Conservation (phyloP, 2,797 vertebrate species). For the Spheniscus humboldti region DNA sequence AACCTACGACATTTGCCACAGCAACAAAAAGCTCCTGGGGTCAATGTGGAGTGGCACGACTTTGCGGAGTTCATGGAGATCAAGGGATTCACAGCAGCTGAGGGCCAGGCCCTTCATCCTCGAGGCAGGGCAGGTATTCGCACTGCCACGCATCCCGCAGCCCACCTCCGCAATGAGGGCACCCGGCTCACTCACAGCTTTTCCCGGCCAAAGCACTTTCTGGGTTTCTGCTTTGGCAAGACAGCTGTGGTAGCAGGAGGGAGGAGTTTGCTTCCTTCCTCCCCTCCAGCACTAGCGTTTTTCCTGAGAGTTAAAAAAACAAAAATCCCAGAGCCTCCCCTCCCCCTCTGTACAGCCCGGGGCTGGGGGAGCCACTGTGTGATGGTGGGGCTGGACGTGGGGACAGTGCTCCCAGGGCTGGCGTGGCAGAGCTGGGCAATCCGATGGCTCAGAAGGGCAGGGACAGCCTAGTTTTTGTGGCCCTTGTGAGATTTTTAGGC, state of each 20-base stretch:
- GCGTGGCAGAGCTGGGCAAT: neutral
- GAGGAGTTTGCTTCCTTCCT: conserved; percentile 3
- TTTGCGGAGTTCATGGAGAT: neutral
- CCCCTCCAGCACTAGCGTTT: neutral
- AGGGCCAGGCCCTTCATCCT: neutral
- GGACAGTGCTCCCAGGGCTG: neutral
- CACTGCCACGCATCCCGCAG: neutral
- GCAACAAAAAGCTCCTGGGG: neutral
- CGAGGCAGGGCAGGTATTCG: neutral
- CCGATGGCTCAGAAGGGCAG: conserved; percentile 8
- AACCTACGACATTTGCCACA: neutral
- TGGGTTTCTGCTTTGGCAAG: neutral
- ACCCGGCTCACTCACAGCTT: neutral
- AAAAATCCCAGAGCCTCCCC: neutral
- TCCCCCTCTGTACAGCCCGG: fast-evolving
- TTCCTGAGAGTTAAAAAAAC: neutral
- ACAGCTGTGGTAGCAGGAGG: neutral
- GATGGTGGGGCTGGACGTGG: neutral
- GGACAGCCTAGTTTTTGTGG: neutral
- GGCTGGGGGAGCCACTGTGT: neutral
- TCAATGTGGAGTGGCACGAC: neutral
- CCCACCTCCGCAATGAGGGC: neutral
- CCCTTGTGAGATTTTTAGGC: conserved; percentile 40
- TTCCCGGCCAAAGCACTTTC: neutral
- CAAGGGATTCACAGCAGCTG: neutral